phyloP scores from a whole-genome alignment of 2,797 vertebrate genomes.

The Sitta carolinensis region DNA sequence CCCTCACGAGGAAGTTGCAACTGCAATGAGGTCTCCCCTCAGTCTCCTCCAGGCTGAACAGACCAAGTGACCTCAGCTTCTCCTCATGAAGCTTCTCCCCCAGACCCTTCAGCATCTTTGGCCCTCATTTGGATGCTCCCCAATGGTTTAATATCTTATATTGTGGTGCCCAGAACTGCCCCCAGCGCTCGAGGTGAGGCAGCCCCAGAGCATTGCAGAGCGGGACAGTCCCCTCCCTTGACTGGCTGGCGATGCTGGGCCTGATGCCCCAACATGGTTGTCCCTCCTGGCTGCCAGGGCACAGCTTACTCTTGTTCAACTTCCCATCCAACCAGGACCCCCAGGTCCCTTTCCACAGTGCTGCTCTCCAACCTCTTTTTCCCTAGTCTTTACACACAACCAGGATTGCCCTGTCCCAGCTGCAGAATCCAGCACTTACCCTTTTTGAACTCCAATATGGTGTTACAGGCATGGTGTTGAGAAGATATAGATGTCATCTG shows the following conservation, averaged over 20 bases:
- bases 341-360: rapidly evolving
- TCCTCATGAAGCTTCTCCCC: neutral
- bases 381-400: too few species aligned
- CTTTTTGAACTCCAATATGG: neutral
- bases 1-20: neutral
- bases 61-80: neutral
- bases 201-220: rapidly evolving
- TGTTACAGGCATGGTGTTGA: neutral
- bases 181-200: rapidly evolving
- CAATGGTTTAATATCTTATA: neutral
- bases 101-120: neutral
- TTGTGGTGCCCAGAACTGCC: rapidly evolving
- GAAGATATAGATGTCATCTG: neutral
- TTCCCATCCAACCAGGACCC: rapidly evolving
- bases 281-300: neutral
- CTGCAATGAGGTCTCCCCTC: neutral
- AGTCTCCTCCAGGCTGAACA: neutral
- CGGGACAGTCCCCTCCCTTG: rapidly evolving
- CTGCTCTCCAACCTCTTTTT: neutral
- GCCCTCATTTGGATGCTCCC: neutral
- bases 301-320: neutral
- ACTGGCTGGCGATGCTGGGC: rapidly evolving
- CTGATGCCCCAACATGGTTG: rapidly evolving
- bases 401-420: neutral
- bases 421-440: neutral